A percentile compares a stretch with the other conserved stretches of the same genome.
Evolutionary conservation across 1,140 invertebrate species (phyloP).

Genomic region (Tigriopus japonicus): DNA sequence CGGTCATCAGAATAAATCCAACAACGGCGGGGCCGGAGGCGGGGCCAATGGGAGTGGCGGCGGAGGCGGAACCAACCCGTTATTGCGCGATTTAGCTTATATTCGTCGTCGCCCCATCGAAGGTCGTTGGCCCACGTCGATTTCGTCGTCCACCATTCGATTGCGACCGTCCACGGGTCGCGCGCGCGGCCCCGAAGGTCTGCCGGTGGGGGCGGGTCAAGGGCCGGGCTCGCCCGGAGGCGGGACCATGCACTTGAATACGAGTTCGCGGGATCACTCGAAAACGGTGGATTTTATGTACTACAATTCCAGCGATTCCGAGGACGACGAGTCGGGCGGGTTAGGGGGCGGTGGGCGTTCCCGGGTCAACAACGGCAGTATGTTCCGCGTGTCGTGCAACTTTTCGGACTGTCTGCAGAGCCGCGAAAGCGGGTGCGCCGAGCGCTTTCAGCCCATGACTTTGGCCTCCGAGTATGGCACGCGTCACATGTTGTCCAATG

Average conservation of each 20-base stretch:
- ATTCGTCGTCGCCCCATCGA: neutral
- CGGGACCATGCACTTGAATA: neutral
- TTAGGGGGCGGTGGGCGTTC: neutral
- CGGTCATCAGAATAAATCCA: too few species aligned
- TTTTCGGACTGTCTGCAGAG: neutral
- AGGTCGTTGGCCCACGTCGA: neutral
- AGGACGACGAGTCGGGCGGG: neutral
- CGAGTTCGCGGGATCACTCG: neutral
- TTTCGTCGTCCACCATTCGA: neutral
- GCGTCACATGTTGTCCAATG: conserved; percentile 61
- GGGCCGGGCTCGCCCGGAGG: neutral
- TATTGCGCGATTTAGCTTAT: neutral
- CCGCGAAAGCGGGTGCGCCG: neutral
- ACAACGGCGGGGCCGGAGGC: too few species aligned
- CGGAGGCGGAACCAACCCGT: neutral
- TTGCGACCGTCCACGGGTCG: neutral
- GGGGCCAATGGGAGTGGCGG: too few species aligned
- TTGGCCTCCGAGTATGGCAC: conserved; percentile 17
- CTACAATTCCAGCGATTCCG: neutral
- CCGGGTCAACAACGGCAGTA: neutral
- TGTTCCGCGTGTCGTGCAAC: conserved; percentile 2
- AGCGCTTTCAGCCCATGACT: conserved; percentile 6
- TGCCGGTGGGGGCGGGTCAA: neutral
- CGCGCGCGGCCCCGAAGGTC: neutral
- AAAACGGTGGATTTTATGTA: conserved; percentile 9